These are phyloP conservation scores for Salarias fasciatus DNA, from an alignment of 2,797 vertebrate species.

Conservation along the genomic window DNA sequence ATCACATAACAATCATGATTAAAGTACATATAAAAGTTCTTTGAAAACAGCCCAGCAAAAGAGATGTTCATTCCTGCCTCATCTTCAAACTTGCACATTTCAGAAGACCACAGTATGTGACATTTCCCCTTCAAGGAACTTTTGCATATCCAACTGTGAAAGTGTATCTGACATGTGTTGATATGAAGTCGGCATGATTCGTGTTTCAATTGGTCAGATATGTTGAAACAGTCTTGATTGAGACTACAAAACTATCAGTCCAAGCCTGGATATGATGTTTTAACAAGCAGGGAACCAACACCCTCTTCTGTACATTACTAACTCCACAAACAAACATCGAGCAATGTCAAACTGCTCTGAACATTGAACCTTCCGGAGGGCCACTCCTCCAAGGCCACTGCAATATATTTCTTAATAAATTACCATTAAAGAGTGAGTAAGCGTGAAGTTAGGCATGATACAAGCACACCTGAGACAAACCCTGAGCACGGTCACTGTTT, in stretches of 20 bases:
- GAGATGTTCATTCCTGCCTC: not conserved
- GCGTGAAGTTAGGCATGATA: slow-evolving; percentile 21
- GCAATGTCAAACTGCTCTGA: slow-evolving; percentile 29
- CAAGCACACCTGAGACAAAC: slow-evolving; percentile 22
- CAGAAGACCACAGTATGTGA: slow-evolving; percentile 1
- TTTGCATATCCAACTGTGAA: too few relatives aligned
- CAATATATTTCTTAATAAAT: slow-evolving; percentile 23
- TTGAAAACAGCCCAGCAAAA: too few relatives aligned
- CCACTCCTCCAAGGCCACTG: slow-evolving; percentile 19
- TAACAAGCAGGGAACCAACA: slow-evolving; percentile 36
- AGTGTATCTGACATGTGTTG: too few relatives aligned
- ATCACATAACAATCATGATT: not conserved
- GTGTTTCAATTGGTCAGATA: too few relatives aligned
- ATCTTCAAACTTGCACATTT: not conserved
- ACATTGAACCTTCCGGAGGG: slow-evolving; percentile 50
- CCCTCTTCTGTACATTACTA: slow-evolving; percentile 17
- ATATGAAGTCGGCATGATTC: too few relatives aligned
- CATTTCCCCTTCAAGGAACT: too few relatives aligned
- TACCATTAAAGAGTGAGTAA: slow-evolving; percentile 19
- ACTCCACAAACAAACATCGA: slow-evolving; percentile 18
- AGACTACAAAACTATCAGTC: not conserved
- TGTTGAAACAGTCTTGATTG: too few relatives aligned
- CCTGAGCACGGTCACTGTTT: slow-evolving; percentile 32
- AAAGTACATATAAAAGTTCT: too few relatives aligned
- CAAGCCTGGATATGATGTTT: slow-evolving; percentile 22